Conservation (phyloP, 2,797 vertebrate genomes). For the Pseudochromis fuscus region DNA sequence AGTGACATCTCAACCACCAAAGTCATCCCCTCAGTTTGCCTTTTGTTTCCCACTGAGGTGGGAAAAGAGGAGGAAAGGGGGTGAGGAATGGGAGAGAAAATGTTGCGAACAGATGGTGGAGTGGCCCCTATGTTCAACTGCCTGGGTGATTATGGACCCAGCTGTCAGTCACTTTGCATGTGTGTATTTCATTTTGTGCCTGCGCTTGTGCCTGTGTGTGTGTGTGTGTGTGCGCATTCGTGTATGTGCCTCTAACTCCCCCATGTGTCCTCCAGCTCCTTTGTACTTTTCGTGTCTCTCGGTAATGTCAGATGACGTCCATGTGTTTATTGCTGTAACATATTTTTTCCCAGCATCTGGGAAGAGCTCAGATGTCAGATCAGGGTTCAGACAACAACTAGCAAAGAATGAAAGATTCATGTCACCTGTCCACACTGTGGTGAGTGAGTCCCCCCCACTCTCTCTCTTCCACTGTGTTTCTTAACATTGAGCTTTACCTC, state of each 20-base stretch:
- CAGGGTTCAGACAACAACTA: constrained; percentile 39
- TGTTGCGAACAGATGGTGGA: constrained; percentile 79
- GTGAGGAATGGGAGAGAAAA: constrained; percentile 44
- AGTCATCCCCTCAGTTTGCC: constrained; percentile 51
- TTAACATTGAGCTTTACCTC: constrained; percentile 52
- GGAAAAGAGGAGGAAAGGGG: constrained; percentile 31
- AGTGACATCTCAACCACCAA: constrained; percentile 45
- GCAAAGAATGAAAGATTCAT: constrained; percentile 37
- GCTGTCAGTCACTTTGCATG: constrained; percentile 79
- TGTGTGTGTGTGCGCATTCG: constrained; percentile 1
- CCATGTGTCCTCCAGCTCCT: constrained; percentile 35
- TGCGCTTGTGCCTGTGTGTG: constrained; percentile 7
- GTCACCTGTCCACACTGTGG: constrained; percentile 46
- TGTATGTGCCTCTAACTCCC: constrained; percentile 17
- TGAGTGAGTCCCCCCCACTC: constrained; percentile 6
- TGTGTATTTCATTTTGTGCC: constrained; percentile 37
- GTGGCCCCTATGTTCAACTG: constrained; percentile 74
- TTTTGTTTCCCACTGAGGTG: constrained; percentile 56
- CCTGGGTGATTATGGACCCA: constrained; percentile 82
- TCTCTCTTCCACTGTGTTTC: neutral
- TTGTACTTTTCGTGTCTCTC: constrained; percentile 34
- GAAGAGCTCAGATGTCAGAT: constrained; percentile 27
- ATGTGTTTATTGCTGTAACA: constrained; percentile 50
- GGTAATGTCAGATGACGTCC: constrained; percentile 23
- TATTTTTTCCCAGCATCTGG: constrained; percentile 23